Base-by-base conservation (phyloP, 2,797 vertebrate genomes). In the Microhierax caerulescens region DNA sequence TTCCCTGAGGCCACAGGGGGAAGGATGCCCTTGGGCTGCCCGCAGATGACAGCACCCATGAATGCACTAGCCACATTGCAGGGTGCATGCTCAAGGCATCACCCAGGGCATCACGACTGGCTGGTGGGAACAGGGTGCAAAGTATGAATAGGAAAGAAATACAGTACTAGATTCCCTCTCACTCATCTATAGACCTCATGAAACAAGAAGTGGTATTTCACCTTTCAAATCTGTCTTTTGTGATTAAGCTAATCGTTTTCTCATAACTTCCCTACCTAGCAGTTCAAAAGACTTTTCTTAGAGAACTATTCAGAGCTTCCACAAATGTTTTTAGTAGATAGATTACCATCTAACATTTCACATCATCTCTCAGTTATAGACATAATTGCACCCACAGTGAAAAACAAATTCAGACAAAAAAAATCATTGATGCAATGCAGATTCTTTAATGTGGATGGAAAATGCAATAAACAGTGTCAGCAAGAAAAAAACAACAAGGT, bases 51-150 rank as follows among this genome's bases (percentile, higher is more conserved):
- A 28, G 14, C 15, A 11, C 13, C 21, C 5, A 0, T 37, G n/a
- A 54, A 37, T 13, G 45, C 7, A n/a, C 7, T 34, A 32, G 5
- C 5, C 25, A 11, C 15, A 7, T 2, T 7, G 18, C n/a, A 23
- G 22, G 24, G 21, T 7, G 15, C 11, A 16, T 4, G 5, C 37
- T 25, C 50, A 34, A 3, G 20, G 13, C 24, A 57, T 50, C n/a
- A 18, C 11, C 11, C 10, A 0, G 0, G 39, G n/a, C 61, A 64
- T 19, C 13, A 9, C 7, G 3, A 17, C 17, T 15, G 7, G 13
- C 14, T 1, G 11, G 9, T 27, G 22, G 22, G 8, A 28, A 41
- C 1, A 9, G 24, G 18, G 4, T 28, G 19, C 8, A 22, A 11
- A 51, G 20, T 6, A 45, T 9, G 30, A 47, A 41, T 13, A 9